phyloP scores from a whole-genome alignment of 2,113 vertebrate genomes.

The Oreotrochilus melanogaster region DNA sequence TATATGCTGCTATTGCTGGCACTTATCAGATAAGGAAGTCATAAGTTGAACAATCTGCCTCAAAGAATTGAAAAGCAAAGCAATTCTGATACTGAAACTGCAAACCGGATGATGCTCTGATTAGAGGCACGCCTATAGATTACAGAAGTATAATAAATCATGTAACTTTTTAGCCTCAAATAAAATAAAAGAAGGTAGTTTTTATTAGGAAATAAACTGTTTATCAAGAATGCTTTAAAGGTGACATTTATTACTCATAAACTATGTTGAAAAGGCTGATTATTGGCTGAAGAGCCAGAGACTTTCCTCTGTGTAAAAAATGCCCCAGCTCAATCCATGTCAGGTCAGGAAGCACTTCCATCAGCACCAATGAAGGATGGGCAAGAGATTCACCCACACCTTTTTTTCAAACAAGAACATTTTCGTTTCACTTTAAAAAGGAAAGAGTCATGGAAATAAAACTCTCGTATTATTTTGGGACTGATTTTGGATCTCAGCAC shows the following conservation, averaged over 20 bases:
- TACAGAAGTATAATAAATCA: conserved; percentile 14
- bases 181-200: conserved; percentile 36
- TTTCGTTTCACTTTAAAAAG: conserved; percentile 5
- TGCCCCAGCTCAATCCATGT: not conserved
- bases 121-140: not conserved
- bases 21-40: conserved; percentile 53
- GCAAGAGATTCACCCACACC: not conserved
- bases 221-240: conserved; percentile 55
- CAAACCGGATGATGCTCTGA: conserved; percentile 47
- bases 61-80: conserved; percentile 54
- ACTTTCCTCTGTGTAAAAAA: not conserved
- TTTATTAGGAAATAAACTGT: conserved; percentile 65
- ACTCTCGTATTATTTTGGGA: conserved; percentile 14
- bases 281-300: not conserved
- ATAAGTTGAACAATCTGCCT: conserved; percentile 44
- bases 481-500: not conserved
- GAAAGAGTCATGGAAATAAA: conserved; percentile 25
- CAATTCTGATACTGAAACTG: conserved; percentile 59
- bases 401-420: not conserved
- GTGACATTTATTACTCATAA: conserved; percentile 62
- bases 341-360: not conserved
- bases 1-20: not conserved
- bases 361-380: not conserved
- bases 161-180: conserved; percentile 21
- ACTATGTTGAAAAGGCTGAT: conserved; percentile 16